Conservation (phyloP, 2,888 invertebrate genomes). For the Drosophila formosana region DNA sequence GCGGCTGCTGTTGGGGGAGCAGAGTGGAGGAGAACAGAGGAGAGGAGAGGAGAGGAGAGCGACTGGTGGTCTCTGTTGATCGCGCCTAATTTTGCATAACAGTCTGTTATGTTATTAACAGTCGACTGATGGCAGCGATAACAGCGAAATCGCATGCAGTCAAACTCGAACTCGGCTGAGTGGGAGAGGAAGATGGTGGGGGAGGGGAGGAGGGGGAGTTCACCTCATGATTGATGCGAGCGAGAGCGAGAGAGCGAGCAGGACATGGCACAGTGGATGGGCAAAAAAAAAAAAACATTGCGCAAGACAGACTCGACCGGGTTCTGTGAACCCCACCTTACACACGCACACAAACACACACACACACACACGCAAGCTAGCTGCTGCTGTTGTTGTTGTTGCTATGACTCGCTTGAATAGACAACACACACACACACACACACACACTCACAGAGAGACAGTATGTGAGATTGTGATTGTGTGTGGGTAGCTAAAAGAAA, state of each 20-base stretch:
- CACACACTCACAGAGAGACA: constrained; percentile 18
- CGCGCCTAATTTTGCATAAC: constrained; percentile 61
- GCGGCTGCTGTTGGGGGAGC: background rate
- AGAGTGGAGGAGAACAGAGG: background rate
- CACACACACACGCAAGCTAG: constrained; percentile 8
- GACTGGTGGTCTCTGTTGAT: constrained; percentile 12
- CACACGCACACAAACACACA: constrained; percentile 19
- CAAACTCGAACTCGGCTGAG: background rate
- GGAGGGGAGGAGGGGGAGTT: background rate
- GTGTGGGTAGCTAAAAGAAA: constrained; percentile 47
- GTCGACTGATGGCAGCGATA: constrained; percentile 39
- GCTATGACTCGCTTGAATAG: constrained; percentile 55
- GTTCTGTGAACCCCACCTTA: constrained; percentile 69
- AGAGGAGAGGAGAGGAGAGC: background rate
- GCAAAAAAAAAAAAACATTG: constrained; percentile 49
- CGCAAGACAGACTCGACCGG: constrained; percentile 51
- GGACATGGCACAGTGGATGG: constrained; percentile 45
- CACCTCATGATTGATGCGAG: constrained; percentile 30
- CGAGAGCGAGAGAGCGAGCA: constrained; percentile 30
- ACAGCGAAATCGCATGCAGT: constrained; percentile 30
- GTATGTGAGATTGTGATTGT: constrained; percentile 11
- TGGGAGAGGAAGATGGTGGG: too few relatives aligned
- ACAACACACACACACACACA: constrained; percentile 39
- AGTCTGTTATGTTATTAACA: constrained; percentile 58
- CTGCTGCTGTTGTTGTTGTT: constrained; percentile 10